Conservation (phyloP, 2,888 invertebrate species). For the Petrolisthes cinctipes region DNA sequence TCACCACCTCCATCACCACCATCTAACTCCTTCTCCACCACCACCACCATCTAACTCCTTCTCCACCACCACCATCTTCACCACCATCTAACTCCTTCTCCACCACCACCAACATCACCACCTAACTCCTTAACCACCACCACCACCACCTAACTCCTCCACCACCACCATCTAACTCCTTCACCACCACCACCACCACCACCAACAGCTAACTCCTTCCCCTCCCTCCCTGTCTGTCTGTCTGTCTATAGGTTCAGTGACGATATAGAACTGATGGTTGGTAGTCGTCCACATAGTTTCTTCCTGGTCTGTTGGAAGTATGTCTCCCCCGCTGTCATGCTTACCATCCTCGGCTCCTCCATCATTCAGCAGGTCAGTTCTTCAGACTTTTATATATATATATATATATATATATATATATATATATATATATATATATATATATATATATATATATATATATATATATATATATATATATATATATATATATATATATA, state of each 20-base stretch:
- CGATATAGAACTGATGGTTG: constrained; percentile 95
- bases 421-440: too few relatives aligned
- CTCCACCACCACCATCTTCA: neutral
- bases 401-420: neutral
- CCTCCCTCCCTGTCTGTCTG: too few relatives aligned
- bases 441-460: too few relatives aligned
- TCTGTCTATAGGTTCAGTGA: constrained; percentile 81
- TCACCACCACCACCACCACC: neutral
- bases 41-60: neutral
- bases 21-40: neutral
- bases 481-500: neutral
- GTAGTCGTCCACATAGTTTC: constrained; percentile 86
- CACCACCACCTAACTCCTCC: neutral
- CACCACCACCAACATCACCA: neutral
- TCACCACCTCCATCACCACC: neutral
- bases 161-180: neutral
- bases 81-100: too few relatives aligned
- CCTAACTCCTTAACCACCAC: neutral
- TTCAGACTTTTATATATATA: neutral
- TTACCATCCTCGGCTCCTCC: constrained; percentile 86
- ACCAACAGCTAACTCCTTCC: neutral
- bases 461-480: neutral
- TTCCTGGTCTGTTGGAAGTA: constrained; percentile 97
- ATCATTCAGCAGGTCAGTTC: constrained; percentile 82
- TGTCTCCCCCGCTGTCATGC: constrained; percentile 89